Evolutionary conservation across 2,797 vertebrate genomes (phyloP).

Genomic region (Halcyon leucocephala): DNA sequence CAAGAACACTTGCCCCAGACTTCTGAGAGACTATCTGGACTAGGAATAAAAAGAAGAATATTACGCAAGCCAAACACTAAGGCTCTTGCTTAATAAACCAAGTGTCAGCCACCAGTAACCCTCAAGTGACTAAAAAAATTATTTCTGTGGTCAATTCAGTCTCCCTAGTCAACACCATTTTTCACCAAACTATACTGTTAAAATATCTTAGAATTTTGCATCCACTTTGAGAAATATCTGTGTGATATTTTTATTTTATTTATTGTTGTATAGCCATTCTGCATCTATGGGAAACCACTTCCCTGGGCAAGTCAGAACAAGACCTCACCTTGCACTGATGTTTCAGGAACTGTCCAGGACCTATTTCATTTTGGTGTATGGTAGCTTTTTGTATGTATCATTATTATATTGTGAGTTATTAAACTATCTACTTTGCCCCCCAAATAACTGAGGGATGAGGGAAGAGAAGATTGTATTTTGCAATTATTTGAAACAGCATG

Average conservation of each 20-base stretch:
- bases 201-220: background rate
- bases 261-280: background rate
- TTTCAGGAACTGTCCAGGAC: background rate
- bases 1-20: background rate
- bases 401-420: background rate
- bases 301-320: background rate
- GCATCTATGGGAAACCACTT: background rate
- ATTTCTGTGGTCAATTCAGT: background rate
- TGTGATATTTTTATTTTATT: background rate
- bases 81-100: background rate
- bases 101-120: background rate
- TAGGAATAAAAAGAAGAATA: background rate
- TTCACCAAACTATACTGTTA: background rate
- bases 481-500: background rate
- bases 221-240: background rate
- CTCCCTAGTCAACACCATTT: background rate
- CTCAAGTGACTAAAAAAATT: background rate
- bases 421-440: background rate
- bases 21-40: background rate
- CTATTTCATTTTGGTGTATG: background rate
- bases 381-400: background rate
- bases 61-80: background rate
- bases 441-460: background rate
- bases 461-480: background rate
- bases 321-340: accelerated